phyloP scores from a whole-genome alignment of 2,113 vertebrate species.

The Cromileptes altivelis region DNA sequence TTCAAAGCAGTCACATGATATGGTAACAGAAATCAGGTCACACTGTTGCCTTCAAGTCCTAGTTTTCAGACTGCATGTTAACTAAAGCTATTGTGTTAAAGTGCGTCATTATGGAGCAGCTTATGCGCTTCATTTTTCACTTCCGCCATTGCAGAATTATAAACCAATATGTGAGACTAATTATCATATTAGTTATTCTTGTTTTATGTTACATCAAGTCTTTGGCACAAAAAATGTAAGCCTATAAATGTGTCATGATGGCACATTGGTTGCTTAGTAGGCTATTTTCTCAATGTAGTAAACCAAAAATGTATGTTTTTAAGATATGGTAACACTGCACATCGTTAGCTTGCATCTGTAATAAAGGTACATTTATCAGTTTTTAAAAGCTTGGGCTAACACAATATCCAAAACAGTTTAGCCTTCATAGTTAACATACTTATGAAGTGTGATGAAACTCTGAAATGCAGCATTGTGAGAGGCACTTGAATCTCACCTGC shows the following conservation, averaged over 20 bases:
- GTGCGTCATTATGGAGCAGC: too few species aligned
- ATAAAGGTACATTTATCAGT: neutral
- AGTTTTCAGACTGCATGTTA: too few species aligned
- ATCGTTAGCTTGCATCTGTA: neutral
- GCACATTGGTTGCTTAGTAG: too few species aligned
- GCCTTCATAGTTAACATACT: neutral
- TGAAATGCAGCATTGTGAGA: neutral
- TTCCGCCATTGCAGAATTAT: too few species aligned
- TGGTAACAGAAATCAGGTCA: conserved; percentile 4
- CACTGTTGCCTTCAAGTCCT: neutral
- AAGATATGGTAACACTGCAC: too few species aligned
- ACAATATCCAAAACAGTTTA: neutral
- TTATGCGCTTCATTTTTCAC: too few species aligned
- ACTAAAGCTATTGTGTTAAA: too few species aligned
- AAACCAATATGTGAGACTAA: neutral
- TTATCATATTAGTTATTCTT: neutral
- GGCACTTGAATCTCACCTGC: conserved; percentile 17
- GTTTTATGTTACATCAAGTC: neutral
- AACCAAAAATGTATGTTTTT: too few species aligned
- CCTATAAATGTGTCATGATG: neutral
- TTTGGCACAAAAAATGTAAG: neutral
- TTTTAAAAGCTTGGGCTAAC: neutral
- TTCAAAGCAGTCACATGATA: neutral
- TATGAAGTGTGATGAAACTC: neutral
- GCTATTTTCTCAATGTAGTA: too few species aligned